These are phyloP conservation scores for Diprion similis DNA, from an alignment of 1,140 invertebrate genomes.

Conservation along the genomic window DNA sequence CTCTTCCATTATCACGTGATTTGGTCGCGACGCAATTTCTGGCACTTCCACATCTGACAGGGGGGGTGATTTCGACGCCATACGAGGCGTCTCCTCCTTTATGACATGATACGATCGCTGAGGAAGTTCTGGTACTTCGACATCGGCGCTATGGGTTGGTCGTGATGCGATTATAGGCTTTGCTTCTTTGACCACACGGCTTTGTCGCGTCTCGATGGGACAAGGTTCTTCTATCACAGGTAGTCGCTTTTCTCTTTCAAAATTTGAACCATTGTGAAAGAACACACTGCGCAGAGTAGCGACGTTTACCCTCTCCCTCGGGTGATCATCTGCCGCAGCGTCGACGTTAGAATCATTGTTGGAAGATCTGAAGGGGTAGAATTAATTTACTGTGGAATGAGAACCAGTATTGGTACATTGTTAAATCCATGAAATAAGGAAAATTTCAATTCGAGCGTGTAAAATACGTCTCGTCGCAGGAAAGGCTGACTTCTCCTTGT, in stretches of 20 bases:
- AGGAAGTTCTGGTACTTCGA: background rate
- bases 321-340: constrained; percentile 30
- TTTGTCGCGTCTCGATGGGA: constrained; percentile 32
- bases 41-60: background rate
- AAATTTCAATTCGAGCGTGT: too few species aligned
- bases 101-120: background rate
- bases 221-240: constrained; percentile 52
- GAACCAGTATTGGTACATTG: too few species aligned
- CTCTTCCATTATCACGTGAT: background rate
- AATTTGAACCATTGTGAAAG: constrained; percentile 45
- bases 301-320: constrained; percentile 49
- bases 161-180: background rate
- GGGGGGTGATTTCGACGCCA: too few species aligned
- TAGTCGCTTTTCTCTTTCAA: constrained; percentile 52
- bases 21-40: background rate
- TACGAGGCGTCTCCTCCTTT: too few species aligned
- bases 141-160: background rate
- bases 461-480: too few species aligned
- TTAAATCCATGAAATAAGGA: too few species aligned
- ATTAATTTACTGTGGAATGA: background rate
- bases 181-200: background rate
- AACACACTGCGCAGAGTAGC: constrained; percentile 52
- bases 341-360: constrained; percentile 26
- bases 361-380: background rate
- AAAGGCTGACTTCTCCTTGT: too few species aligned